Percentiles rank a stretch among this genome's conserved stretches.
Conservation (phyloP, 2,797 vertebrate genomes). For the Huso huso region DNA sequence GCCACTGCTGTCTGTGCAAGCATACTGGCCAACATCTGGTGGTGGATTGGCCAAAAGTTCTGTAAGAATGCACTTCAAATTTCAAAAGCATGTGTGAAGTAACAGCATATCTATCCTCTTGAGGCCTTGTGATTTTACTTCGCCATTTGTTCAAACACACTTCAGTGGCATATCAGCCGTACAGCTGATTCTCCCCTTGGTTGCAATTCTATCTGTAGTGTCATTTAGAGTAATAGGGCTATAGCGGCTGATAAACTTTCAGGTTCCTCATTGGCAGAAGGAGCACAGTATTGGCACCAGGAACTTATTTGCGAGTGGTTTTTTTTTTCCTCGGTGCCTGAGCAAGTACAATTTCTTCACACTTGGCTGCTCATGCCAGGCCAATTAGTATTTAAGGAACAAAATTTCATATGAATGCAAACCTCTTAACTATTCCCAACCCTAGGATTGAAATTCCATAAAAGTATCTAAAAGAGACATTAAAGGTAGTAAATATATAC, state of each 20-base stretch:
- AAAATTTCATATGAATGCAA: conserved; percentile 30
- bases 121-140: conserved; percentile 72
- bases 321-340: conserved; percentile 54
- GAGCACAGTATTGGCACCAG: conserved; percentile 70
- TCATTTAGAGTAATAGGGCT: conserved; percentile 84
- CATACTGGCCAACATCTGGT: conserved; percentile 85
- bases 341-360: conserved; percentile 68
- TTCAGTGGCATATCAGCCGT: conserved; percentile 71
- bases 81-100: conserved; percentile 82
- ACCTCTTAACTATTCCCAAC: conserved; percentile 50
- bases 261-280: conserved; percentile 75
- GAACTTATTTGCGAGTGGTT: conserved; percentile 63
- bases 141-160: conserved; percentile 75
- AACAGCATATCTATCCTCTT: conserved; percentile 66
- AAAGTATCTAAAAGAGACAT: conserved; percentile 59
- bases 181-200: conserved; percentile 91
- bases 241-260: conserved; percentile 76
- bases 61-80: conserved; percentile 69
- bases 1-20: conserved; percentile 37
- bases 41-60: conserved; percentile 72
- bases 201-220: conserved; percentile 85
- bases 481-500: conserved; percentile 72
- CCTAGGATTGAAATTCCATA: conserved; percentile 56
- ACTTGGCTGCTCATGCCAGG: conserved; percentile 69
- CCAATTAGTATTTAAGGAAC: conserved; percentile 71